phyloP scores from a whole-genome alignment of 2,797 vertebrate genomes.

The Otolemur crassicaudatus region DNA sequence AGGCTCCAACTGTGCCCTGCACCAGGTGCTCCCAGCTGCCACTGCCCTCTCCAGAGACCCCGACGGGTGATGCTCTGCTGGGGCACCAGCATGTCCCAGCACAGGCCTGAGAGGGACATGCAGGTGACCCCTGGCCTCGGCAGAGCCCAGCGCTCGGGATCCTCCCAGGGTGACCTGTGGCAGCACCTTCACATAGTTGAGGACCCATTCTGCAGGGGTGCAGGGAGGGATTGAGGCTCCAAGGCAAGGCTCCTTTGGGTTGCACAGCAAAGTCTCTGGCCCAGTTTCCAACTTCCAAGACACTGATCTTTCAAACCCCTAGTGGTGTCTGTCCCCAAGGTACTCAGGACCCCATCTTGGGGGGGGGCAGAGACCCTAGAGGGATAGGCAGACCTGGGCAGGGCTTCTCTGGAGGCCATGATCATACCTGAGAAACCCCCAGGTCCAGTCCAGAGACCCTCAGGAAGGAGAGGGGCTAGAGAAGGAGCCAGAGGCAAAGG shows the following conservation, averaged over 20 bases:
- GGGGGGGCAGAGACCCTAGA: not conserved
- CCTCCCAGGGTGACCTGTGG: not conserved
- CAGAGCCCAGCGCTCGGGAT: fast-evolving
- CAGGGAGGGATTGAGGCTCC: fast-evolving
- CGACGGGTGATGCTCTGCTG: not conserved
- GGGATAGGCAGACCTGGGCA: not conserved
- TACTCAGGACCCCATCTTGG: not conserved
- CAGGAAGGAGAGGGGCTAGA: fast-evolving
- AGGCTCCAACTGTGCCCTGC: not conserved
- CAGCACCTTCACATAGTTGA: fast-evolving
- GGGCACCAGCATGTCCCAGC: not conserved
- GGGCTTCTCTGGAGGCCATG: not conserved
- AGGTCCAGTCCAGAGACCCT: no score
- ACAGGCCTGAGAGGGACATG: not conserved
- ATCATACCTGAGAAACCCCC: no score
- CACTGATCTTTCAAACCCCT: not conserved
- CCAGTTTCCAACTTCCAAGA: not conserved
- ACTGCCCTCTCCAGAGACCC: not conserved
- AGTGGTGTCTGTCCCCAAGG: fast-evolving
- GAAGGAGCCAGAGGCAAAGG: not conserved
- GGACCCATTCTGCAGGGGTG: not conserved
- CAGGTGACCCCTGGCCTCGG: not conserved
- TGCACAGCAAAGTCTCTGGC: fast-evolving
- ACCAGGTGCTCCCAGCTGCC: not conserved
- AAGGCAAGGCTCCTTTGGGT: not conserved